Evolutionary conservation across 2,113 vertebrate genomes (phyloP).

Genomic region (Cyphomyrus discorhynchus): DNA sequence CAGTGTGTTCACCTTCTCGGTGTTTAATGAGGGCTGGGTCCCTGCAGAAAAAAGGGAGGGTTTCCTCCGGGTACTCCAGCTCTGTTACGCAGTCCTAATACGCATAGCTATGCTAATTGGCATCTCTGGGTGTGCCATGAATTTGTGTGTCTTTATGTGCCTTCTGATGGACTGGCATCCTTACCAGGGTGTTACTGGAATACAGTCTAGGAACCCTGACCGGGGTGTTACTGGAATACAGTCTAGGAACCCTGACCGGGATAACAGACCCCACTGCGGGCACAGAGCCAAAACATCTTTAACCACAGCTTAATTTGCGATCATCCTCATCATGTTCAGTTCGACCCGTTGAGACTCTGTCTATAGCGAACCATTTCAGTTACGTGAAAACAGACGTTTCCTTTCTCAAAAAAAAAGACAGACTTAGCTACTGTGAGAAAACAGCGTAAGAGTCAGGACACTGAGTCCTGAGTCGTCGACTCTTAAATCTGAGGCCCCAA

Average conservation of each 20-base stretch:
- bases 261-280: not conserved
- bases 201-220: not conserved
- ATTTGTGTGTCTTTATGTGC: not conserved
- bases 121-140: not conserved
- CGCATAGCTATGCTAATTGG: not conserved
- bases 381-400: not conserved
- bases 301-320: too few species aligned
- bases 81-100: not conserved
- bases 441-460: not conserved
- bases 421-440: not conserved
- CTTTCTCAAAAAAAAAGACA: not conserved
- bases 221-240: too few species aligned
- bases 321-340: not conserved
- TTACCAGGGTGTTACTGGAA: not conserved
- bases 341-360: not conserved
- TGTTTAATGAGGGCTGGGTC: not conserved
- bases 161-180: not conserved
- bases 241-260: not conserved
- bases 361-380: not conserved
- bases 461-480: not conserved
- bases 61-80: not conserved
- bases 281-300: not conserved
- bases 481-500: not conserved
- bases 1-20: not conserved
- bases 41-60: not conserved